Percentiles rank a stretch among this genome's conserved stretches.
Conservation (phyloP, 2,888 invertebrate species). For the Bembecia ichneumoniformis region DNA sequence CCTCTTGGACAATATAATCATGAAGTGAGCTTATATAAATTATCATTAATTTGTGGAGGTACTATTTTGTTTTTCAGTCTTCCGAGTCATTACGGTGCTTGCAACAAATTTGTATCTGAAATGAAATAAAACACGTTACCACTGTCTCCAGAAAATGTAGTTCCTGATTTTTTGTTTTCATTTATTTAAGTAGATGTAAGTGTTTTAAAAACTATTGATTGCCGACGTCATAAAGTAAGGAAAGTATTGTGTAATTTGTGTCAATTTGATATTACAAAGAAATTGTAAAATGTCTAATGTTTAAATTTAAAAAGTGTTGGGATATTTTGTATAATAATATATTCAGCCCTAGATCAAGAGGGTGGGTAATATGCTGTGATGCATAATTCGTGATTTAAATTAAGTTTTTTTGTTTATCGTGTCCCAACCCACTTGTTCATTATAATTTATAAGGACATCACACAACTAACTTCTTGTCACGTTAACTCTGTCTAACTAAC, state of each 20-base stretch:
- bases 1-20: conserved; percentile 48
- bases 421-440: too few relatives aligned
- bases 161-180: not conserved
- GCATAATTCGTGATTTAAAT: too few relatives aligned
- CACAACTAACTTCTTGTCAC: too few relatives aligned
- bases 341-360: too few relatives aligned
- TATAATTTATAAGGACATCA: too few relatives aligned
- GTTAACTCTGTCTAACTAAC: too few relatives aligned
- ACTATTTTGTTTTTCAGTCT: conserved; percentile 4
- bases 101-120: conserved; percentile 3
- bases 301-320: too few relatives aligned
- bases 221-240: not conserved
- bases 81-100: conserved; percentile 7
- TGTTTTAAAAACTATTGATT: not conserved
- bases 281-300: conserved; percentile 1
- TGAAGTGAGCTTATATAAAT: conserved; percentile 51
- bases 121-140: not conserved
- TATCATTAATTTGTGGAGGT: conserved; percentile 11
- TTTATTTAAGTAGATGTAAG: not conserved
- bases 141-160: not conserved
- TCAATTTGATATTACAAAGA: conserved; percentile 10
- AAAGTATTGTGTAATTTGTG: conserved; percentile 5
- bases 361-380: too few relatives aligned
- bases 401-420: too few relatives aligned
- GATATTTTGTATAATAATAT: too few relatives aligned